Evolutionary conservation across 2,797 vertebrate genomes (phyloP).

Genomic region (Lerista edwardsae): DNA sequence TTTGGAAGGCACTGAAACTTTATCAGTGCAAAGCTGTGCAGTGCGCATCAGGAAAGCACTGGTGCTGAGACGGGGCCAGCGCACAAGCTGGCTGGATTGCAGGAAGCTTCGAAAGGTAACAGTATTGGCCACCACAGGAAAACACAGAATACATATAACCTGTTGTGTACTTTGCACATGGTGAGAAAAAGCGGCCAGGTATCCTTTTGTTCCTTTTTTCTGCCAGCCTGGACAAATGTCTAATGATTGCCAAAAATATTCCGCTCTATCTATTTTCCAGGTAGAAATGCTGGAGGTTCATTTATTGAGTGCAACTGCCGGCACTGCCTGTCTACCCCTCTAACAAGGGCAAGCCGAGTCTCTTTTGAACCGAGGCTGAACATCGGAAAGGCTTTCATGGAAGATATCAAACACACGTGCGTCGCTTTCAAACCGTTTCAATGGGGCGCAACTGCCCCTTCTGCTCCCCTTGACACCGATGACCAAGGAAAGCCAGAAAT

Average conservation of each 20-base stretch:
- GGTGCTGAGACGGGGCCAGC: not conserved
- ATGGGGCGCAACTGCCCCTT: not conserved
- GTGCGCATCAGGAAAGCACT: not conserved
- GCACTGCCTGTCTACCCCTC: not conserved
- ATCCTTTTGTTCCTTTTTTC: not conserved
- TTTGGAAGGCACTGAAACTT: slow-evolving; percentile 12
- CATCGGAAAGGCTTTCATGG: not conserved
- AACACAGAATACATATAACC: not conserved
- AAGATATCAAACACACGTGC: not conserved
- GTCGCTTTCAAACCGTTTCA: not conserved
- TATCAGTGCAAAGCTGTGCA: not conserved
- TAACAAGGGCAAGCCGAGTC: not conserved
- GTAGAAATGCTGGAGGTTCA: not conserved
- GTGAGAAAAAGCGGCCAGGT: not conserved
- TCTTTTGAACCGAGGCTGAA: not conserved
- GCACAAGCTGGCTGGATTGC: not conserved
- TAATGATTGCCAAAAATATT: not conserved
- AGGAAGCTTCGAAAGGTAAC: slow-evolving; percentile 5
- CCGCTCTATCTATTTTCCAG: not conserved
- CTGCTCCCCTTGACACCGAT: not conserved
- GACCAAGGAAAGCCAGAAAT: not conserved
- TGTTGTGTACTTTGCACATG: not conserved
- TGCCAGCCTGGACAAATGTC: not conserved
- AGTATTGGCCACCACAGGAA: not conserved
- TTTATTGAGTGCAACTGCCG: not conserved